Evolutionary conservation across 2,113 vertebrate species (phyloP).

Genomic region (Syngnathus scovelli): DNA sequence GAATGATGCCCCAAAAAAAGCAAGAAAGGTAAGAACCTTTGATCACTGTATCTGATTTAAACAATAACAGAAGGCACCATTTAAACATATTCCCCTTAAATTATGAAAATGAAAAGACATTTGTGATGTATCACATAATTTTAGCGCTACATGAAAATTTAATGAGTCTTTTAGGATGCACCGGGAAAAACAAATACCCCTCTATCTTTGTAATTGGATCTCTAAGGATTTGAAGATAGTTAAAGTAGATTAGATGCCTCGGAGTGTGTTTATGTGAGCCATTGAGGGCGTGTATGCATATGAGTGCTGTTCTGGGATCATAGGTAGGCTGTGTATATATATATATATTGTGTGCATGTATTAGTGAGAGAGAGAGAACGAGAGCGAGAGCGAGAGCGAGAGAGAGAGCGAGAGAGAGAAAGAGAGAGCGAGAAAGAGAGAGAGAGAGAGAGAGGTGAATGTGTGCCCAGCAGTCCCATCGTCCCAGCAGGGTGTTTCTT

Average conservation of each 20-base stretch:
- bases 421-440: background rate
- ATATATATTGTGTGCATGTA: slow-evolving; percentile 21
- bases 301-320: slow-evolving; percentile 36
- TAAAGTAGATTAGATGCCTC: slow-evolving; percentile 68
- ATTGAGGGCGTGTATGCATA: slow-evolving; percentile 25
- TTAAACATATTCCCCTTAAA: slow-evolving; percentile 52
- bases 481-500: slow-evolving; percentile 63
- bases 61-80: slow-evolving; percentile 43
- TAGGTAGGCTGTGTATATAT: slow-evolving; percentile 32
- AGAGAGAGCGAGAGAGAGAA: background rate
- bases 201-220: slow-evolving; percentile 72
- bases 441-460: slow-evolving; percentile 17
- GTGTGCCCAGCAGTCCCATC: slow-evolving; percentile 25
- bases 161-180: slow-evolving; percentile 70
- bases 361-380: background rate
- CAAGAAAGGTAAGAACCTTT: slow-evolving; percentile 1
- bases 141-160: slow-evolving; percentile 69
- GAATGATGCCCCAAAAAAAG: slow-evolving; percentile 4
- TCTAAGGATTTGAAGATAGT: slow-evolving; percentile 66
- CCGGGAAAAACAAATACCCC: slow-evolving; percentile 67
- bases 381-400: background rate
- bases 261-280: slow-evolving; percentile 31
- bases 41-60: background rate
- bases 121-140: slow-evolving; percentile 69
- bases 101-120: slow-evolving; percentile 67